phyloP scores from a whole-genome alignment of 92 coral and sea anemone species.

The Isaurus tuberculatus region DNA sequence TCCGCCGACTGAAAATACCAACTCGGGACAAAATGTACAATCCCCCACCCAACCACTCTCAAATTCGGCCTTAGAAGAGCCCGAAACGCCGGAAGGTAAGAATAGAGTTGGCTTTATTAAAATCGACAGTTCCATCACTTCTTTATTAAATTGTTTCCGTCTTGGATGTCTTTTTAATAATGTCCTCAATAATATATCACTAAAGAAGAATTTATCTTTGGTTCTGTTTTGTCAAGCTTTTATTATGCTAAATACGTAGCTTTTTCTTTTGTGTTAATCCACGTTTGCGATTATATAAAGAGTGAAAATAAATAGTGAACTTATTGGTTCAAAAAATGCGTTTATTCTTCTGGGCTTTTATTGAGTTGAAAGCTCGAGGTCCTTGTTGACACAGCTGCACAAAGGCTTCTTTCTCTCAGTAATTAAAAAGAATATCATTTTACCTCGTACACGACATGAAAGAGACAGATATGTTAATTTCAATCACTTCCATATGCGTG shows the following conservation, averaged over 20 bases:
- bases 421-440: conserved; percentile 99
- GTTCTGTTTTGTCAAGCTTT: conserved; percentile 78
- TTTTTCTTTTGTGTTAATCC: conserved; percentile 82
- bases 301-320: conserved; percentile 87
- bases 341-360: conserved; percentile 96
- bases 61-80: conserved; percentile 88
- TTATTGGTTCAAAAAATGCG: conserved; percentile 89
- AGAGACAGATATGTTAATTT: conserved; percentile 88
- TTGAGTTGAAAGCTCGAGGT: conserved; percentile 98
- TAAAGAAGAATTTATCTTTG: conserved; percentile 75
- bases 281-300: conserved; percentile 88
- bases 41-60: conserved; percentile 89
- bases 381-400: conserved; percentile 99
- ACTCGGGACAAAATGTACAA: conserved; percentile 84
- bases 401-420: conserved; percentile 93
- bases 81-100: conserved; percentile 97
- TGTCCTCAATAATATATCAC: conserved; percentile 92
- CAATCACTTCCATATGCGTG: conserved; percentile 71
- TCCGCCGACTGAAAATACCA: conserved; percentile 77
- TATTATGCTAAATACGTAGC: conserved; percentile 88
- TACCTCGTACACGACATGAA: conserved; percentile 86
- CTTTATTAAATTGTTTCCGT: conserved; percentile 98
- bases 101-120: conserved; percentile 76
- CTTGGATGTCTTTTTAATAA: conserved; percentile 97
- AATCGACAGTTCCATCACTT: conserved; percentile 94